Conservation (phyloP, 2,797 vertebrate species). For the Nyctibius grandis region DNA sequence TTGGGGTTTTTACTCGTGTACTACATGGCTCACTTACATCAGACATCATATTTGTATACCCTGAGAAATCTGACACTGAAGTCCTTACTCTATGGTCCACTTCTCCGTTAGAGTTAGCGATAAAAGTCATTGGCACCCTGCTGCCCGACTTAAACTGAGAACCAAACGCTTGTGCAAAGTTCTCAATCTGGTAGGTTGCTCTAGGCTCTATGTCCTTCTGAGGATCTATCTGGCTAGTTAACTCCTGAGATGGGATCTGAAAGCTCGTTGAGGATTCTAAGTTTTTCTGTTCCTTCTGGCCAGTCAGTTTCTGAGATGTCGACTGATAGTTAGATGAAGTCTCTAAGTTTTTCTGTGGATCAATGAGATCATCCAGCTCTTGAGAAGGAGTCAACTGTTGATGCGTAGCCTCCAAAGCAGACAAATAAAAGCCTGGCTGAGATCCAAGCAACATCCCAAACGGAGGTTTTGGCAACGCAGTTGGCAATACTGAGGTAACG, state of each 20-base stretch:
- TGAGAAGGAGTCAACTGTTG: constrained; percentile 99
- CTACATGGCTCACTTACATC: constrained; percentile 97
- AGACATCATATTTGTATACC: constrained; percentile 99
- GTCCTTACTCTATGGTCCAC: constrained; percentile 96
- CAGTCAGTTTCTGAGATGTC: constrained; percentile 88
- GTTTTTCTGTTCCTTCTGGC: constrained; percentile 89
- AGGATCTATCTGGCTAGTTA: constrained; percentile 86
- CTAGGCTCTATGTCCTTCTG: constrained; percentile 88
- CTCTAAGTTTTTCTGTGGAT: constrained; percentile 87
- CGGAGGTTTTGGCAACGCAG: constrained; percentile 91
- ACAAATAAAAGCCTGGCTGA: constrained; percentile 91
- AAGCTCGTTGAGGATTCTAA: constrained; percentile 82
- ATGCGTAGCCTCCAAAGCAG: constrained; percentile 88
- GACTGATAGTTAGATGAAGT: constrained; percentile 88
- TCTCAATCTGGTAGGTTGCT: constrained; percentile 98
- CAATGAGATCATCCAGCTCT: constrained; percentile 97
- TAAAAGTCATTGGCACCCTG: constrained; percentile 93
- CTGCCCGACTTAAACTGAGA: constrained; percentile 98
- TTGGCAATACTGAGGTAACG: constrained; percentile 91
- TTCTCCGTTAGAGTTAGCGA: constrained; percentile 88
- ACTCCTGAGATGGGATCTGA: constrained; percentile 86
- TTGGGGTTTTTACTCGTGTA: constrained; percentile 97
- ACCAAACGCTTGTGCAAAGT: constrained; percentile 99
- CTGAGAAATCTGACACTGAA: constrained; percentile 99
- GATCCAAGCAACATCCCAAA: constrained; percentile 95